These are phyloP conservation scores for Zelostemma sp. DNA, from an alignment of 1,140 invertebrate species.

Conservation along the genomic window DNA sequence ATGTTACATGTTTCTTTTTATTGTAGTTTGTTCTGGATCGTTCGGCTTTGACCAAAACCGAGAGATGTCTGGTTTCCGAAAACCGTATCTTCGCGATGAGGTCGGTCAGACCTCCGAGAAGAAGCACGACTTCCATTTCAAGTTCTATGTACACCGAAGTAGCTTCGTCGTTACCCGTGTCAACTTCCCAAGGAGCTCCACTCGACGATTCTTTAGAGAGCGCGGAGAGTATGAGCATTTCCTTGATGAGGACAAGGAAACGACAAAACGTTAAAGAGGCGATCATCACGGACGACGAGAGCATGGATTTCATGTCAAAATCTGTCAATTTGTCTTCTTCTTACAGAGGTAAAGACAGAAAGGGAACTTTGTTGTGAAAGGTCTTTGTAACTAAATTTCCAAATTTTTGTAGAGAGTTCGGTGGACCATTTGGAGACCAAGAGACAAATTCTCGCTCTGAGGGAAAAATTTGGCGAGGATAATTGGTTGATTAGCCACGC, in stretches of 20 bases:
- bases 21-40: constrained; percentile 73
- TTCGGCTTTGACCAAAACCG: constrained; percentile 68
- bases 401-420: constrained; percentile 46
- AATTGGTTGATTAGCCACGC: constrained; percentile 73
- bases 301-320: constrained; percentile 35
- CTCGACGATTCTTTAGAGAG: constrained; percentile 25
- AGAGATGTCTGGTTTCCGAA: constrained; percentile 65
- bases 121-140: constrained; percentile 24
- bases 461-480: constrained; percentile 72
- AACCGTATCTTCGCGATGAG: constrained; percentile 54
- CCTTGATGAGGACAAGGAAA: constrained; percentile 36
- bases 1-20: constrained; percentile 9
- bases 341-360: constrained; percentile 24
- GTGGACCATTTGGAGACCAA: constrained; percentile 74
- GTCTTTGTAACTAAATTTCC: not conserved
- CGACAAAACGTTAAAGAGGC: constrained; percentile 55
- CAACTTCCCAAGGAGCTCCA: constrained; percentile 7
- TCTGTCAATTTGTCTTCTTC: constrained; percentile 35
- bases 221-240: constrained; percentile 18
- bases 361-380: not conserved
- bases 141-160: constrained; percentile 31
- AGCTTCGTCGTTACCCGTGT: not conserved
- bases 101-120: constrained; percentile 39
- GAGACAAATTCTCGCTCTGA: constrained; percentile 72
- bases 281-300: constrained; percentile 57